A percentile compares a stretch with the other conserved stretches of the same genome.
phyloP scores from a whole-genome alignment of 1,140 invertebrate genomes.

The Drosophila virilis region DNA sequence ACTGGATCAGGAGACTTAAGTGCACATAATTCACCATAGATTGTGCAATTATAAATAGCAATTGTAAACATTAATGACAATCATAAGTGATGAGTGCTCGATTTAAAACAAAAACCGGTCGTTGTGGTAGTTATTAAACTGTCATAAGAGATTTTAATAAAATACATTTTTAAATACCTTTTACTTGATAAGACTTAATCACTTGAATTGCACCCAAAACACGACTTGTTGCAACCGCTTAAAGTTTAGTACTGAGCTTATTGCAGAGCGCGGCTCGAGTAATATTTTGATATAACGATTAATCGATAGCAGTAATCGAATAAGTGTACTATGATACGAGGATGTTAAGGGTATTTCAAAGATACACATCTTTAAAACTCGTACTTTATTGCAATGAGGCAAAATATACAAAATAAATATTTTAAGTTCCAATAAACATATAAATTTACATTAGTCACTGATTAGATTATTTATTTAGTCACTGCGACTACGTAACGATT shows the following conservation, averaged over 20 bases:
- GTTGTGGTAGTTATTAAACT: no score
- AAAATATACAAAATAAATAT: no score
- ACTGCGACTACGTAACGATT: not conserved
- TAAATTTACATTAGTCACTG: no score
- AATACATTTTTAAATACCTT: slow-evolving; percentile 1
- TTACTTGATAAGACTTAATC: slow-evolving; percentile 24
- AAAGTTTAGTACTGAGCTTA: slow-evolving; percentile 16
- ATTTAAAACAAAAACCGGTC: slow-evolving; percentile 10
- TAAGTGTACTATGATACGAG: no score
- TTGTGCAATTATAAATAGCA: slow-evolving; percentile 12
- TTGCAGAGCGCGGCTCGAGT: slow-evolving; percentile 26
- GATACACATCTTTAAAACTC: no score
- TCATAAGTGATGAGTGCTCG: slow-evolving; percentile 5
- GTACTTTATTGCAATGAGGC: no score
- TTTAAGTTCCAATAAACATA: no score
- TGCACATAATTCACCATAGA: slow-evolving; percentile 8
- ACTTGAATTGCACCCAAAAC: not conserved
- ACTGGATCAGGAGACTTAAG: not conserved
- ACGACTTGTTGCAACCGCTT: slow-evolving; percentile 6
- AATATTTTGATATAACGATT: slow-evolving; percentile 7
- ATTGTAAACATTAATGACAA: slow-evolving; percentile 13
- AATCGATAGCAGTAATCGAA: slow-evolving; percentile 7
- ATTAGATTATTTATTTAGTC: not conserved
- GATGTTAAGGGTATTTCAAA: no score
- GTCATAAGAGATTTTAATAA: slow-evolving; percentile 2